Evolutionary conservation across 2,113 vertebrate species (phyloP).

Genomic region (Nycticebus coucang): DNA sequence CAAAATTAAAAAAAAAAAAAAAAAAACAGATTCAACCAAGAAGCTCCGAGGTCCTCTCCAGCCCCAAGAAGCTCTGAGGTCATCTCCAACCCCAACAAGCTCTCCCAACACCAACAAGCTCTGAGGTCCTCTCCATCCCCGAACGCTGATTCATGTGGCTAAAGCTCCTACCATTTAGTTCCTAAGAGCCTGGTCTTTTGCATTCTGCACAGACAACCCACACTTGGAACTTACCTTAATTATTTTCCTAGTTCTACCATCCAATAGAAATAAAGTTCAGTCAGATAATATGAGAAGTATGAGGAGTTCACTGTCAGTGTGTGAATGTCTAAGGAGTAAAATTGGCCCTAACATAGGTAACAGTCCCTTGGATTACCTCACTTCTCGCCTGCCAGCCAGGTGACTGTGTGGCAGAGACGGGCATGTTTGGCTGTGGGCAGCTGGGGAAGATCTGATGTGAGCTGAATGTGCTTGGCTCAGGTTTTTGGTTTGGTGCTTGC

Average conservation of each 20-base stretch:
- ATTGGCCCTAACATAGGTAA: background rate
- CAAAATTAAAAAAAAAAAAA: too few species aligned
- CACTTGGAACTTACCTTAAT: background rate
- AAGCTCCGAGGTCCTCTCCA: background rate
- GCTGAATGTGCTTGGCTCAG: background rate
- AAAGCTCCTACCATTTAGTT: background rate
- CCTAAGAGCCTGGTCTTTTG: background rate
- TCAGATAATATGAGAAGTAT: background rate
- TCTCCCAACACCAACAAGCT: background rate
- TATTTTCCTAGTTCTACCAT: background rate
- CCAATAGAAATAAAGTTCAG: background rate
- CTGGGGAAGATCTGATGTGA: background rate
- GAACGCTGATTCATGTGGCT: background rate
- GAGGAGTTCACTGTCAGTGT: background rate
- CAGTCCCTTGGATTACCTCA: slow-evolving; percentile 9
- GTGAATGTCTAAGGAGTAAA: background rate
- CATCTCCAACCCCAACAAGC: background rate
- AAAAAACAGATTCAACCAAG: background rate
- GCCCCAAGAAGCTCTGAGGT: background rate
- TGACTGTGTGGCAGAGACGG: background rate
- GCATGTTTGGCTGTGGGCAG: background rate
- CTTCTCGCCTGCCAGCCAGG: background rate
- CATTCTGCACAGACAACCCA: background rate
- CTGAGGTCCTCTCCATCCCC: background rate
- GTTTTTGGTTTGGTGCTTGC: background rate